Conservation (phyloP, 2,888 invertebrate species). For the Boloria euphrosyne region DNA sequence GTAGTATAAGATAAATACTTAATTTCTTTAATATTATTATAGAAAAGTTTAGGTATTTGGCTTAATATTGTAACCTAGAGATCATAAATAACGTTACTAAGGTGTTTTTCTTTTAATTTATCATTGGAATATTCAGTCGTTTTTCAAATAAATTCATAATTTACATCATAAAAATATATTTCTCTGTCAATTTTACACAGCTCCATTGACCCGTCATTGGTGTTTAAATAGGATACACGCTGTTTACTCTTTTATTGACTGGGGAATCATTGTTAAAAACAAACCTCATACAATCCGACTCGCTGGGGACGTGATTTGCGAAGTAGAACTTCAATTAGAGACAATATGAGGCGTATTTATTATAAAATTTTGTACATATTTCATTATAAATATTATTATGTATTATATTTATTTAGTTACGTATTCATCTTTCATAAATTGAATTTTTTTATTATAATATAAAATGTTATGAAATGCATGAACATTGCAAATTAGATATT, state of each 20-base stretch:
- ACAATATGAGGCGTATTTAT: no score
- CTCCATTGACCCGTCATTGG: conserved; percentile 53
- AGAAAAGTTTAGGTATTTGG: no score
- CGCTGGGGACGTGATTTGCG: conserved; percentile 27
- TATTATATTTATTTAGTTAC: no score
- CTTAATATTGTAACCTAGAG: no score
- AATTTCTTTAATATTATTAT: no score
- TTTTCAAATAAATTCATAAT: not conserved
- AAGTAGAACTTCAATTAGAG: not conserved
- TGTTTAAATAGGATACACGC: conserved; percentile 53
- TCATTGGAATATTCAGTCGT: not conserved
- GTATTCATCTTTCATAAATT: no score
- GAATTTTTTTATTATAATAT: no score
- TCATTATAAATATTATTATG: no score
- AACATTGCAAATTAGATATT: no score
- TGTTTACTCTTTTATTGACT: conserved; percentile 65
- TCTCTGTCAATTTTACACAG: conserved; percentile 59
- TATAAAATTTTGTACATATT: no score
- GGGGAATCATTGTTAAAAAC: conserved; percentile 67
- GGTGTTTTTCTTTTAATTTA: not conserved
- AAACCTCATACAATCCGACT: conserved; percentile 44
- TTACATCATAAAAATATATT: conserved; percentile 28
- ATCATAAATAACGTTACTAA: not conserved
- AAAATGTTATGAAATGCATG: no score
- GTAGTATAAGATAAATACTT: no score